phyloP scores from a whole-genome alignment of 2,888 invertebrate species.

The Hirtodrosophila confusa region DNA sequence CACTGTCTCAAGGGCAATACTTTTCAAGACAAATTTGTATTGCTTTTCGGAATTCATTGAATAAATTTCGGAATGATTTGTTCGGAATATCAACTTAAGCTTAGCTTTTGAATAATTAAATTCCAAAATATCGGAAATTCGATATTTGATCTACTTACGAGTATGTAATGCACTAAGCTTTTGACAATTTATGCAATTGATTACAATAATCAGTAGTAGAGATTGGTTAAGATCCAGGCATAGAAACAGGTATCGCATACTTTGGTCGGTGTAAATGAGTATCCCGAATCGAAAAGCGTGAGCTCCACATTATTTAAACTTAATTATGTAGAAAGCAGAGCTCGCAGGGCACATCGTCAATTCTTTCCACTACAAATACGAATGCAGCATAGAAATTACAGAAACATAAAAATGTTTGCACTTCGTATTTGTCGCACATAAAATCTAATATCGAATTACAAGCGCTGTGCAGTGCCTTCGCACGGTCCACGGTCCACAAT shows the following conservation, averaged over 20 bases:
- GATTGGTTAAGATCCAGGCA: neutral
- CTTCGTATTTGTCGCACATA: conserved; percentile 80
- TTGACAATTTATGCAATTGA: too few relatives aligned
- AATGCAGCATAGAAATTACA: conserved; percentile 68
- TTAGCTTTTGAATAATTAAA: too few relatives aligned
- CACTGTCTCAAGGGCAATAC: too few relatives aligned
- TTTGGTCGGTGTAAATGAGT: conserved; percentile 5
- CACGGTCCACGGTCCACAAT: conserved; percentile 27
- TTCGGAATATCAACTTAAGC: too few relatives aligned
- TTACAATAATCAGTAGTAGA: too few relatives aligned
- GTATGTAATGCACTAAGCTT: too few relatives aligned
- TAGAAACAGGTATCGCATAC: neutral
- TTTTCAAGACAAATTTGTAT: too few relatives aligned
- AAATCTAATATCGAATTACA: conserved; percentile 82
- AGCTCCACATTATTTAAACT: conserved; percentile 64
- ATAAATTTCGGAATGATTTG: too few relatives aligned
- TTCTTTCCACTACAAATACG: conserved; percentile 68
- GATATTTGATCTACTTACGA: too few relatives aligned
- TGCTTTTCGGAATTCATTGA: too few relatives aligned
- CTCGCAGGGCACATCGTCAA: conserved; percentile 34
- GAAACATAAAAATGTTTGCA: conserved; percentile 77
- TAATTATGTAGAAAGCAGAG: conserved; percentile 57
- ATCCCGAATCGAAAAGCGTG: conserved; percentile 43
- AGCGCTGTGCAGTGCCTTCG: conserved; percentile 28
- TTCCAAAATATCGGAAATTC: too few relatives aligned